A percentile compares a stretch with the other conserved stretches of the same genome.
Conservation (phyloP, 2,797 vertebrate genomes). For the Hemitrygon akajei region DNA sequence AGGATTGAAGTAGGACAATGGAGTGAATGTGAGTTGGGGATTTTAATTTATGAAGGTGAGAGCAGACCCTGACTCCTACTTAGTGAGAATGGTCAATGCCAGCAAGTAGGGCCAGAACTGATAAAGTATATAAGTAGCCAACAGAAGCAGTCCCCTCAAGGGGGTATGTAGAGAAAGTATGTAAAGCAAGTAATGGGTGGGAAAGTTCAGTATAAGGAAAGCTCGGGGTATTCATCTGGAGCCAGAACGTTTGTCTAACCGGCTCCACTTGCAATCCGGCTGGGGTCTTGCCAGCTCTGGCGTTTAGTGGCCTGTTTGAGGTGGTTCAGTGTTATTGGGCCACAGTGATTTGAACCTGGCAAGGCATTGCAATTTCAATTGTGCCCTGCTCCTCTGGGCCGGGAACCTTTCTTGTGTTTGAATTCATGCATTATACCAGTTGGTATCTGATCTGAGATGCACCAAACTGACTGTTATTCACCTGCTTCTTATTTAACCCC, state of each 20-base stretch:
- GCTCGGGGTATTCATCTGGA: too few relatives aligned
- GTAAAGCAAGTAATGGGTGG: too few relatives aligned
- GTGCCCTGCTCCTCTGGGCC: neutral
- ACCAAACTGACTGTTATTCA: neutral
- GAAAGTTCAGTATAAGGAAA: too few relatives aligned
- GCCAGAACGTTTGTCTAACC: too few relatives aligned
- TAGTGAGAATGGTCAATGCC: neutral
- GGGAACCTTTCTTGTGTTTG: neutral
- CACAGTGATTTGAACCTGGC: neutral
- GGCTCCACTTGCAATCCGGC: too few relatives aligned
- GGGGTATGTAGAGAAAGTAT: too few relatives aligned
- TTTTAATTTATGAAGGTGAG: neutral
- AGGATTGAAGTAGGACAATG: too few relatives aligned
- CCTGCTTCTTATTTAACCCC: neutral
- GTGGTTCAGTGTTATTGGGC: too few relatives aligned
- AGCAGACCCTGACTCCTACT: neutral
- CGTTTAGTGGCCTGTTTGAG: neutral
- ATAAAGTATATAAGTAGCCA: neutral
- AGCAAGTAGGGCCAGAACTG: neutral
- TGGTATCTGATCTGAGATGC: neutral
- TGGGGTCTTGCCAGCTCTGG: too few relatives aligned
- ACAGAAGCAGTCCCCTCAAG: neutral
- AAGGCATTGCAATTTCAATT: neutral
- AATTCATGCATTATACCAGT: neutral
- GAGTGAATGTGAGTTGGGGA: neutral